Conservation (phyloP, 2,888 invertebrate genomes). For the Myopa testacea region DNA sequence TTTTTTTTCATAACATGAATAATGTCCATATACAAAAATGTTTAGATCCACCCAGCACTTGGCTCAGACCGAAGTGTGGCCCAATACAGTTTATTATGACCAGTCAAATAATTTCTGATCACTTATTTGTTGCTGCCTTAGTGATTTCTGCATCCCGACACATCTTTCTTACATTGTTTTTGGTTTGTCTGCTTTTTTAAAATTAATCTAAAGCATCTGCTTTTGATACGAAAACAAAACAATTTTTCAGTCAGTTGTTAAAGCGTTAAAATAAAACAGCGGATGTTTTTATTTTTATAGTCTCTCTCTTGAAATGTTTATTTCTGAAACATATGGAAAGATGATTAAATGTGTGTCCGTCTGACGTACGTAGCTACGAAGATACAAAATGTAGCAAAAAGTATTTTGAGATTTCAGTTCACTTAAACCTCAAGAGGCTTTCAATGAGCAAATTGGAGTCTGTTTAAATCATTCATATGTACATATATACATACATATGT, state of each 20-base stretch:
- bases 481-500: too few species aligned
- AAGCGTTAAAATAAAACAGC: constrained; percentile 22
- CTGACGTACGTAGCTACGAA: neutral
- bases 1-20: too few species aligned
- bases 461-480: too few species aligned
- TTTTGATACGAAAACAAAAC: neutral
- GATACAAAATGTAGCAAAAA: too few species aligned
- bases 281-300: constrained; percentile 33
- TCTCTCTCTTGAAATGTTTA: constrained; percentile 32
- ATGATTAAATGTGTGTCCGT: neutral
- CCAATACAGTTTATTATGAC: too few species aligned
- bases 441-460: too few species aligned
- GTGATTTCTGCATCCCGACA: neutral
- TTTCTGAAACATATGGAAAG: constrained; percentile 31
- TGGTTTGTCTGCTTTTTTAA: neutral
- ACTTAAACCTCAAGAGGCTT: too few species aligned
- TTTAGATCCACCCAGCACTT: too few species aligned
- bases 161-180: too few species aligned
- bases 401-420: too few species aligned
- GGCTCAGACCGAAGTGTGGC: too few species aligned
- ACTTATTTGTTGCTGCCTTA: neutral
- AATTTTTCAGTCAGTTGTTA: constrained; percentile 6
- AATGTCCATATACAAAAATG: too few species aligned
- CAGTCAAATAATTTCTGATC: neutral
- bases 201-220: constrained; percentile 25